Conservation (phyloP, 2,797 vertebrate species). For the Lutra lutra region DNA sequence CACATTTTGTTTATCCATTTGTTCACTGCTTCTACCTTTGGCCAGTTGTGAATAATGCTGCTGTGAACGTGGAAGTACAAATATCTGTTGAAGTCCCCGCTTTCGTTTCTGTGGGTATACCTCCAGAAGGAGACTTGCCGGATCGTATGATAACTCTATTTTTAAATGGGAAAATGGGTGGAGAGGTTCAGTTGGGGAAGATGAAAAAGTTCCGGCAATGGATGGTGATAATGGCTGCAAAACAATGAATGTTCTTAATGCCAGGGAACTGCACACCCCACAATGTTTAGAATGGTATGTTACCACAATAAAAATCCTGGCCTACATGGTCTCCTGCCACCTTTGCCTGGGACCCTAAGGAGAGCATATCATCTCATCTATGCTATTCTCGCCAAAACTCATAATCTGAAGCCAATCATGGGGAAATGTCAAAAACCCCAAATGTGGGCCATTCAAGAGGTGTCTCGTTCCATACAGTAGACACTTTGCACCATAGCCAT, state of each 20-base stretch:
- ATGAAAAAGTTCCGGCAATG: neutral
- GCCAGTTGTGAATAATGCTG: neutral
- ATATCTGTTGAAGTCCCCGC: neutral
- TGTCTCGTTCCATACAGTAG: neutral
- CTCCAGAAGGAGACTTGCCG: neutral
- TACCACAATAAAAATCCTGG: neutral
- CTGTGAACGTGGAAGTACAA: neutral
- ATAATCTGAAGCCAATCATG: neutral
- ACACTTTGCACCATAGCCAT: neutral
- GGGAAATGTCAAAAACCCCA: neutral
- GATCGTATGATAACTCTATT: neutral
- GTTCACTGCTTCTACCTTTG: neutral
- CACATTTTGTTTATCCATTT: neutral
- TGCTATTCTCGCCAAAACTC: constrained; percentile 12
- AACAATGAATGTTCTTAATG: neutral
- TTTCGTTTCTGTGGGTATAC: neutral
- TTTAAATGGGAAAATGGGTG: neutral
- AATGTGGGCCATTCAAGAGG: neutral
- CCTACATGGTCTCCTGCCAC: neutral
- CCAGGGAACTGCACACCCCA: neutral
- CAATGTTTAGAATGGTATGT: neutral
- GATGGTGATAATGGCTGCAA: neutral
- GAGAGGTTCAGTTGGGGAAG: neutral
- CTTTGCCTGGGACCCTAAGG: neutral
- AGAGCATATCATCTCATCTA: neutral